These are phyloP conservation scores for Recurvirostra avosetta DNA, from an alignment of 2,113 vertebrate genomes.

Conservation along the genomic window DNA sequence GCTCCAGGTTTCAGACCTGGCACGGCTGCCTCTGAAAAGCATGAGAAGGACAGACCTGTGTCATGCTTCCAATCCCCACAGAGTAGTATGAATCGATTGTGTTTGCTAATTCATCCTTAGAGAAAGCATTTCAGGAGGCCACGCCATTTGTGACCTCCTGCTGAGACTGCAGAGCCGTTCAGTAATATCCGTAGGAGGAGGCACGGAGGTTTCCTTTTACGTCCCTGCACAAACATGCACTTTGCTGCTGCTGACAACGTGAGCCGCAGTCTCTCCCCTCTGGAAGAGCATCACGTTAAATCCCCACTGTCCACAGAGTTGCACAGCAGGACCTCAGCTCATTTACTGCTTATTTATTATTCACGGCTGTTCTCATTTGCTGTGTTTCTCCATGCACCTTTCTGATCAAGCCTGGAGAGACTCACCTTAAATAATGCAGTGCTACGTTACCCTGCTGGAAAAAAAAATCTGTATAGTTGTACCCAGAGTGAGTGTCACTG, in stretches of 20 bases:
- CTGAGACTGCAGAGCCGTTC: not conserved
- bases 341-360: not conserved
- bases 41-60: accelerated
- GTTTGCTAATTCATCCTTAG: not conserved
- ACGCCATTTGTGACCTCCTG: not conserved
- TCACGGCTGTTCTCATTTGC: not conserved
- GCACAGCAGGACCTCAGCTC: not conserved
- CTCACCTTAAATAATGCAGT: not conserved
- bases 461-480: not conserved
- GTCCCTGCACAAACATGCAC: not conserved
- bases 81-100: too few species aligned
- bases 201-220: not conserved
- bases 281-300: not conserved
- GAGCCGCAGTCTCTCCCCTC: not conserved
- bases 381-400: not conserved
- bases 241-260: not conserved
- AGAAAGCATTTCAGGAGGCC: not conserved
- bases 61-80: accelerated
- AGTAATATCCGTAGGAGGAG: not conserved
- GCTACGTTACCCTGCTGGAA: not conserved
- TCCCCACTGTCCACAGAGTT: not conserved
- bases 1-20: not conserved
- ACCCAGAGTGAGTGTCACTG: not conserved
- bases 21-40: not conserved
- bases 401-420: not conserved